These are phyloP conservation scores for Biston betularia DNA, from an alignment of 2,888 invertebrate genomes.

Conservation along the genomic window DNA sequence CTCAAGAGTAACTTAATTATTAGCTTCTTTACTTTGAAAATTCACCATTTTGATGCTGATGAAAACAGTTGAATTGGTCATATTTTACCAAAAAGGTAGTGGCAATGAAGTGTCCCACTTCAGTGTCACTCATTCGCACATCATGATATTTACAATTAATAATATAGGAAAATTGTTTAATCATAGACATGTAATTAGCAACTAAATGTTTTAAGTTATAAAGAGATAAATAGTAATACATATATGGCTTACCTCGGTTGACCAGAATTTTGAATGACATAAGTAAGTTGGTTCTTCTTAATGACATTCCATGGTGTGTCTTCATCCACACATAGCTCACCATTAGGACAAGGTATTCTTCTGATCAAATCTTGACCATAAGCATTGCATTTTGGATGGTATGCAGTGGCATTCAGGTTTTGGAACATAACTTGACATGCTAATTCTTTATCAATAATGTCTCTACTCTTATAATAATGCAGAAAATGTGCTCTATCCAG, in stretches of 20 bases:
- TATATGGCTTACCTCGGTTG: constrained; percentile 91
- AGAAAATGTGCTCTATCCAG: constrained; percentile 95
- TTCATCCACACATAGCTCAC: constrained; percentile 93
- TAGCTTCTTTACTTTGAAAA: no score
- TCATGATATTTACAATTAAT: no score
- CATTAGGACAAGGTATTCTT: constrained; percentile 93
- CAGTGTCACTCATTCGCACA: no score
- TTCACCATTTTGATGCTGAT: no score
- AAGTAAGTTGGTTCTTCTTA: constrained; percentile 96
- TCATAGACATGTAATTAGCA: no score
- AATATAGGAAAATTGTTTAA: no score
- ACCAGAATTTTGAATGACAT: constrained; percentile 94
- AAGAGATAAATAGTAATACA: no score
- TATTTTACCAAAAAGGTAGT: no score
- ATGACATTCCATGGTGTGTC: constrained; percentile 94
- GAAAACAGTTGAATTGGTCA: no score
- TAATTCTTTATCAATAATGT: constrained; percentile 86
- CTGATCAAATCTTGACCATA: constrained; percentile 92
- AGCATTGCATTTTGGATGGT: constrained; percentile 93
- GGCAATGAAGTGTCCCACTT: no score
- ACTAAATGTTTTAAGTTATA: no score
- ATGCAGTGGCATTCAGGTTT: constrained; percentile 92
- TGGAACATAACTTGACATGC: constrained; percentile 96
- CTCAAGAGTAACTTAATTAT: no score
- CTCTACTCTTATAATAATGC: constrained; percentile 94